These are phyloP conservation scores for Cheumatopsyche charites DNA, from an alignment of 1,140 invertebrate species.

Conservation along the genomic window DNA sequence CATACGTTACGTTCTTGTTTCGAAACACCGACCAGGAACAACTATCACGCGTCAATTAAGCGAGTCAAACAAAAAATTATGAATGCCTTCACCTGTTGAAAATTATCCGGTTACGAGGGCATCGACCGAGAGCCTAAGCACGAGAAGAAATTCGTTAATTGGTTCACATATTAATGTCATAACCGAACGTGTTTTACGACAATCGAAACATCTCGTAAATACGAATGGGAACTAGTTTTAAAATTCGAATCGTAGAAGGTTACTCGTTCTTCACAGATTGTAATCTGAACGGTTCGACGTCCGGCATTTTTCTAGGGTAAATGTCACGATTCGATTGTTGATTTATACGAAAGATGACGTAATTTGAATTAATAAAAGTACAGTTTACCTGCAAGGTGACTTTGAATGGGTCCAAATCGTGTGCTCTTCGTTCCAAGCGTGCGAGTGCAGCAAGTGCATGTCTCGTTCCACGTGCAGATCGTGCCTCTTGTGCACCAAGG, in stretches of 20 bases:
- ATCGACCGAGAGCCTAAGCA: not conserved
- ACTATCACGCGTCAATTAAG: no score
- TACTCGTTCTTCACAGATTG: not conserved
- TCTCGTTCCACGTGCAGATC: conserved; percentile 82
- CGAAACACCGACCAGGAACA: no score
- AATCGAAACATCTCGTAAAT: not conserved
- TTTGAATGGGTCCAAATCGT: conserved; percentile 88
- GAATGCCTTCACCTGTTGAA: not conserved
- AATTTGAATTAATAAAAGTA: conserved; percentile 1
- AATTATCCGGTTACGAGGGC: conserved; percentile 11
- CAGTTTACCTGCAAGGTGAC: conserved; percentile 79
- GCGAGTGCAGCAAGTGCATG: conserved; percentile 83
- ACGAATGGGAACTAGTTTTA: not conserved
- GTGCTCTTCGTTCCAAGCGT: conserved; percentile 82
- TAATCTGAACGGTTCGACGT: not conserved
- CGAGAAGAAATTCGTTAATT: conserved; percentile 8
- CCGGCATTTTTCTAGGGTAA: not conserved
- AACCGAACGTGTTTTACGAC: conserved; percentile 9
- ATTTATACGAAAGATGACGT: not conserved
- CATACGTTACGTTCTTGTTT: no score
- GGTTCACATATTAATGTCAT: conserved; percentile 21
- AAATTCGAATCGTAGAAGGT: not conserved
- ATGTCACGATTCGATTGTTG: not conserved
- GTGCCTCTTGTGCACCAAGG: conserved; percentile 92
- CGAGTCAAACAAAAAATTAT: no score